Base-by-base conservation (phyloP, 2,113 vertebrate species). In the Lepus americanus region DNA sequence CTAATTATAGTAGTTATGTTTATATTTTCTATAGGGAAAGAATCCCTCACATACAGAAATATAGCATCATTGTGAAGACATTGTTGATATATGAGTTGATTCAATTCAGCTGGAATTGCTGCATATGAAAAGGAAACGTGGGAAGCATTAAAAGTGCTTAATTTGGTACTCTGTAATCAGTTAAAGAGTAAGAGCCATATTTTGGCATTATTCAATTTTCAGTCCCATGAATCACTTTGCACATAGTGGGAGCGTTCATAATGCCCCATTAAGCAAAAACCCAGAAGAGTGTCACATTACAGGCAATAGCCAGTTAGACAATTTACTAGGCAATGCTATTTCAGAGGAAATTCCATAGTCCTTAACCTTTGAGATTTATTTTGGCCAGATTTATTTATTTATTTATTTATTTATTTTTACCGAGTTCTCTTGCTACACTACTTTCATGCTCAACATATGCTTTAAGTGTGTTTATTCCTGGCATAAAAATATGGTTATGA, bases 121-220 rank as follows among this genome's bases (percentile, higher is more conserved):
- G 59, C 10, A 10, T 53, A 7, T 1, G 27, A 90, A n/a, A 8
- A 87, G 27, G 66, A 74, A 49, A 64, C 23, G 73, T 84, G 83
- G 59, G 27, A 82, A 33, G 6, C 5, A 86, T 84, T 64, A 88
- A 63, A 11, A 55, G 8, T 79, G n/a, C 22, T 83, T 89, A 49
- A 95, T 63, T 94, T 86, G 63, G 69, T 70, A 74, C 49, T 53
- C 23, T 81, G 51, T 49, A 63, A 72, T 83, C 66, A 67, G 27
- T 74, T 88, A 80, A 93, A 36, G 17, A 94, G 17, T n/a, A 86
- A 49, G 55, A 5, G 39, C 23, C 4, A 39, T 83, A 83, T 79
- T 90, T 92, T 44, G 89, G 33, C 2, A 76, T 78, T 87, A 91
- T 78, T 94, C 39, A 81, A n/a, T 9, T 63, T 96, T 95, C 2